Evolutionary conservation across 2,797 vertebrate species (phyloP).

Genomic region (Gallinago nigripennis): DNA sequence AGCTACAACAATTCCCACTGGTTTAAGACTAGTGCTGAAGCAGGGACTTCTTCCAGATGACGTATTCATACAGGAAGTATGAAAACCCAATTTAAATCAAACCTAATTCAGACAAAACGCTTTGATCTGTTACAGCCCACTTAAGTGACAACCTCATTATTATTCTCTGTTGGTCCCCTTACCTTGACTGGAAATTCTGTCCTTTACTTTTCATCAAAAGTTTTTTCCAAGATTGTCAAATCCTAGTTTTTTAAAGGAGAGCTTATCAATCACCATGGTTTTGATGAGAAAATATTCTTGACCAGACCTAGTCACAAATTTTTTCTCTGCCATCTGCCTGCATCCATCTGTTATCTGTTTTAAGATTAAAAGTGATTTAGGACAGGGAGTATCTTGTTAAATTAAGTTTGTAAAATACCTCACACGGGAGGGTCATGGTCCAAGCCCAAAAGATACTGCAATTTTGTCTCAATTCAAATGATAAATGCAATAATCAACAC

Average conservation of each 20-base stretch:
- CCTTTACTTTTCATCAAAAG: background rate
- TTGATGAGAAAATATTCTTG: slow-evolving; percentile 32
- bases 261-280: slow-evolving; percentile 37
- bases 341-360: slow-evolving; percentile 53
- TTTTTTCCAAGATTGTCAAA: background rate
- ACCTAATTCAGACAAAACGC: background rate
- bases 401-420: background rate
- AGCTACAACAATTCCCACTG: background rate
- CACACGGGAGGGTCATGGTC: background rate
- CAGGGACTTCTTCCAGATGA: background rate
- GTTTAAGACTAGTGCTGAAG: background rate
- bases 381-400: background rate
- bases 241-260: background rate
- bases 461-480: background rate
- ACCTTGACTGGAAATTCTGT: background rate
- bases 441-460: background rate
- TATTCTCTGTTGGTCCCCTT: background rate
- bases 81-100: background rate
- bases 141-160: background rate
- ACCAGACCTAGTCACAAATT: slow-evolving; percentile 9
- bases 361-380: background rate
- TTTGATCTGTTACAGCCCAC: background rate
- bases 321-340: slow-evolving; percentile 50
- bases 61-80: background rate
- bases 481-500: background rate